These are phyloP conservation scores for Passer domesticus DNA, from an alignment of 2,113 vertebrate genomes.

Conservation along the genomic window DNA sequence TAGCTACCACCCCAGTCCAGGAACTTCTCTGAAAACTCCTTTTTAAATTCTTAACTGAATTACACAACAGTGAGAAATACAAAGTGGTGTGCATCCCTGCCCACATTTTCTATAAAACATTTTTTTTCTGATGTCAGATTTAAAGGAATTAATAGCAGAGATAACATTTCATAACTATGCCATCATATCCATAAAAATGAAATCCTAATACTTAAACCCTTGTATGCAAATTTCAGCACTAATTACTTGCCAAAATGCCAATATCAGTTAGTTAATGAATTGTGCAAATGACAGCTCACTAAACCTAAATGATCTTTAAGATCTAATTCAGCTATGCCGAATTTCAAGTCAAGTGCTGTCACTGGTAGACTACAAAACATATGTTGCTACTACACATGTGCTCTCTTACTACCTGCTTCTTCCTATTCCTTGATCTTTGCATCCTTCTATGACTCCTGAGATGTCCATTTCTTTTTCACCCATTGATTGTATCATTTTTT, in stretches of 20 bases:
- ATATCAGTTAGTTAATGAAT: not conserved
- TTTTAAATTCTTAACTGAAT: not conserved
- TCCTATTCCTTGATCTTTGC: not conserved
- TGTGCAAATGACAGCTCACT: not conserved
- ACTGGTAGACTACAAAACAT: not conserved
- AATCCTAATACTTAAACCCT: not conserved
- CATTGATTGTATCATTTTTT: not conserved
- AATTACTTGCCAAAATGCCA: not conserved
- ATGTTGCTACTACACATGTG: not conserved
- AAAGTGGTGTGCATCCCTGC: not conserved
- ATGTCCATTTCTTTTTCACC: not conserved
- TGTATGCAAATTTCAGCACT: not conserved
- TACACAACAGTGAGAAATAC: not conserved
- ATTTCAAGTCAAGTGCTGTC: not conserved
- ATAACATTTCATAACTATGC: not conserved
- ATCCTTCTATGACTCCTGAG: not conserved
- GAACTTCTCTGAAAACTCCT: not conserved
- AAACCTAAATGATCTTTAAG: not conserved
- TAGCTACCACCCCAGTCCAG: not conserved
- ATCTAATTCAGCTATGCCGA: not conserved
- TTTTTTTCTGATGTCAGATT: not conserved
- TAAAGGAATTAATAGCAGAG: not conserved
- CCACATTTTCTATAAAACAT: not conserved
- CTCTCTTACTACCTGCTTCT: not conserved
- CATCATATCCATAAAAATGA: not conserved